phyloP scores from a whole-genome alignment of 2,888 invertebrate species.

The Saturnia japonica region DNA sequence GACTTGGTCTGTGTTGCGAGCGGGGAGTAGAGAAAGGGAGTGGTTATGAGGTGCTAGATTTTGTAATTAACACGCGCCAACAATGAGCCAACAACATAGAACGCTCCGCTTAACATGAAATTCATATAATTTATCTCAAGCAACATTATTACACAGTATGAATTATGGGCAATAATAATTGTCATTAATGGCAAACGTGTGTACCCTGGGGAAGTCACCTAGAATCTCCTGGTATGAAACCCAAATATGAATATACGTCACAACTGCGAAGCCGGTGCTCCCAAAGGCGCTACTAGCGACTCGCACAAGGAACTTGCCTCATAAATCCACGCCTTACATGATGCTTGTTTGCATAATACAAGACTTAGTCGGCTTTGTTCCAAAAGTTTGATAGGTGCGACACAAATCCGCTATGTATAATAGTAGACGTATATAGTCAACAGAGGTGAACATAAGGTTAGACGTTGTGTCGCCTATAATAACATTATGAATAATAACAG shows the following conservation, averaged over 20 bases:
- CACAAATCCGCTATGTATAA: constrained; percentile 14
- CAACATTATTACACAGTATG: constrained; percentile 9
- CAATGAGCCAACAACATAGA: background rate
- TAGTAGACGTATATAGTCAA: background rate
- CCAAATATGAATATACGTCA: constrained; percentile 76
- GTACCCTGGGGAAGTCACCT: constrained; percentile 30
- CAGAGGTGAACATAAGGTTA: background rate
- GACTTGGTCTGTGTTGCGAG: too few relatives aligned
- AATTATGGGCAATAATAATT: constrained; percentile 23
- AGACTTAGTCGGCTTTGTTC: constrained; percentile 77
- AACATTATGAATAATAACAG: constrained; percentile 5
- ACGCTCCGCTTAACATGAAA: background rate
- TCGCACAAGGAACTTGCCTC: constrained; percentile 75
- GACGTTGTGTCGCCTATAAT: background rate
- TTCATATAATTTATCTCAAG: background rate
- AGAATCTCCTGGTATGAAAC: constrained; percentile 41
- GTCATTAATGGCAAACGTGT: constrained; percentile 30
- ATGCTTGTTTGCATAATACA: constrained; percentile 82
- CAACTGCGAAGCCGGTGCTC: constrained; percentile 58
- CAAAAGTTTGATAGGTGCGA: constrained; percentile 67
- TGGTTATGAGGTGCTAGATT: too few relatives aligned
- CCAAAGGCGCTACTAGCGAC: constrained; percentile 61
- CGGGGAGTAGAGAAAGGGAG: too few relatives aligned
- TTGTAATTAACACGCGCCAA: background rate
- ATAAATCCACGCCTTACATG: constrained; percentile 80